Evolutionary conservation across 2,113 vertebrate genomes (phyloP).

Genomic region (Phalacrocorax carbo): DNA sequence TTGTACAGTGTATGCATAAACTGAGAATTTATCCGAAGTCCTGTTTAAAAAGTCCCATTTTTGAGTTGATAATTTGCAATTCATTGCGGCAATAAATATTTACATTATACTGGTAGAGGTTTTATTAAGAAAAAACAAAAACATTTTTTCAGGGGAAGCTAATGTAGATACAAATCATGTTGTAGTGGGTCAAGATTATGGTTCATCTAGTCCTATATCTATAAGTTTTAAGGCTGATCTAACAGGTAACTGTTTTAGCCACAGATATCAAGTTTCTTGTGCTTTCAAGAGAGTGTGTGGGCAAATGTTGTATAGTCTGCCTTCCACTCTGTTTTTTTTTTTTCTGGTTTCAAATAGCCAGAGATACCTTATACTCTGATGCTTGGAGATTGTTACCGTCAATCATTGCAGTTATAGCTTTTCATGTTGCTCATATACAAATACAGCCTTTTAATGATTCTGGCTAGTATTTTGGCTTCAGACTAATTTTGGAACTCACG

Average conservation of each 20-base stretch:
- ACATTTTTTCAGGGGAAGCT: not conserved
- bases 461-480: not conserved
- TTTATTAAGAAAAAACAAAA: not conserved
- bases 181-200: not conserved
- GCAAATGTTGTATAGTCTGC: not conserved
- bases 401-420: not conserved
- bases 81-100: not conserved
- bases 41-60: not conserved
- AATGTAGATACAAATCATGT: not conserved
- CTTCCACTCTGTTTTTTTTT: not conserved
- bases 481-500: not conserved
- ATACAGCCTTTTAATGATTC: not conserved
- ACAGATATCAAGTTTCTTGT: not conserved
- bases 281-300: not conserved
- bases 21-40: not conserved
- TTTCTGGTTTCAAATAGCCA: not conserved
- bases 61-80: not conserved
- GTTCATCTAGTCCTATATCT: not conserved
- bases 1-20: not conserved
- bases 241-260: not conserved
- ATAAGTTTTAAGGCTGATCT: not conserved
- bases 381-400: not conserved
- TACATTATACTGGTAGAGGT: not conserved
- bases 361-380: not conserved
- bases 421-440: not conserved